Base-by-base conservation (phyloP, 2,888 invertebrate species). In the Catocala nupta region DNA sequence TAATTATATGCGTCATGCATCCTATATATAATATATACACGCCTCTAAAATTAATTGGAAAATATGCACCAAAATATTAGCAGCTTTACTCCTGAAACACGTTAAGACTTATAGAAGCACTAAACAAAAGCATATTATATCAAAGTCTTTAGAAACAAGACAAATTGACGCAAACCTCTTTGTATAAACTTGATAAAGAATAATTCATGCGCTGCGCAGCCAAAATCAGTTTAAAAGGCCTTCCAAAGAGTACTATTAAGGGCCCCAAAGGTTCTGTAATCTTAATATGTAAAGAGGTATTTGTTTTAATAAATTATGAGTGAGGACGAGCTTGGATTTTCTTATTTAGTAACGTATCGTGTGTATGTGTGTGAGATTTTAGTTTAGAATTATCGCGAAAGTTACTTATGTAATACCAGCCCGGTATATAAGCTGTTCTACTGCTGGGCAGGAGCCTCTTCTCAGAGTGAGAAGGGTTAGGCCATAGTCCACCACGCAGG, bases 271-370 rank as follows among this genome's bases (percentile, higher is more conserved):
- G 63, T 48, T 50, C 34, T 53, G 33, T 73, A 56, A 66, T 68
- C 53, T 68, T 65, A 67, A 67, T 68, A 68, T 67, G 45, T 63
- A 75, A 66, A 68, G 63, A 63, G 63, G 61, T 75, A 59, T 77
- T 72, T 70, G 55, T 67, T 56, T 70, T 53, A 72, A 76, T 75
- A 75, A 73, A 63, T 59, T 5, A 63, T 63, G 63, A 63, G 54
- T 34, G 42, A 50, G 39, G 50, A 34, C 34, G 45, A 12, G 16
- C 55, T 13, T 11, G 53, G 54, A 49, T 63, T 58, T 57, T 53
- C 52, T 53, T 48, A 13, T 53, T 56, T 48, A 61, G 9, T 6
- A 11, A 10, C 42, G 39, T 52, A 5, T 16, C 12, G n/a, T 11
- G n/a, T 12, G 5, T 12, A n/a, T n/a, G 12, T 36, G 49, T 11